These are phyloP conservation scores for Chaetodon auriga DNA, from an alignment of 2,113 vertebrate species.

Conservation along the genomic window DNA sequence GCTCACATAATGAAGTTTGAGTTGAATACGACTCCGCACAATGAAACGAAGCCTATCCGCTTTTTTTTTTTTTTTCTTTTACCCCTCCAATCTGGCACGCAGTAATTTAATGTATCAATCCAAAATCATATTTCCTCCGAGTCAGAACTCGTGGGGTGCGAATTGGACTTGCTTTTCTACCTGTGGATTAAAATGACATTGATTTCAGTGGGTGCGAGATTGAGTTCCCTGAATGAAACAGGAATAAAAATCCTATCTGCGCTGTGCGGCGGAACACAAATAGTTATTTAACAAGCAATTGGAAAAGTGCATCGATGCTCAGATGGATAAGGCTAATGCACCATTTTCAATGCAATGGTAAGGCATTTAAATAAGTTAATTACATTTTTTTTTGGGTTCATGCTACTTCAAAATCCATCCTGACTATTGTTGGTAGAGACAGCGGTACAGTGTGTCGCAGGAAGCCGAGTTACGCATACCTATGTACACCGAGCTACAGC, in stretches of 20 bases:
- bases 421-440: conserved; percentile 25
- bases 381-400: conserved; percentile 27
- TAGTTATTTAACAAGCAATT: conserved; percentile 63
- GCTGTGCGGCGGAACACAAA: conserved; percentile 48
- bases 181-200: conserved; percentile 66
- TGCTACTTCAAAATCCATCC: conserved; percentile 47
- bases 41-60: conserved; percentile 42
- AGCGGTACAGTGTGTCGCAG: conserved; percentile 10
- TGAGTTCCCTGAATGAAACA: conserved; percentile 60
- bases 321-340: conserved; percentile 55
- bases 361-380: conserved; percentile 59
- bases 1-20: conserved; percentile 67
- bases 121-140: conserved; percentile 68
- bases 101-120: conserved; percentile 70
- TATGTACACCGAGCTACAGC: conserved; percentile 41
- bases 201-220: conserved; percentile 50
- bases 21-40: conserved; percentile 60
- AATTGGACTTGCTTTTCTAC: conserved; percentile 42
- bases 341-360: conserved; percentile 50
- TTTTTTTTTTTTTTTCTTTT: too few species aligned
- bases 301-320: conserved; percentile 56
- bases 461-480: conserved; percentile 8
- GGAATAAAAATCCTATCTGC: conserved; percentile 53
- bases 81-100: conserved; percentile 28
- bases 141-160: conserved; percentile 40